A percentile compares a stretch with the other conserved stretches of the same genome.
Evolutionary conservation across 2,113 vertebrate genomes (phyloP).

Genomic region (Cyphomyrus discorhynchus): DNA sequence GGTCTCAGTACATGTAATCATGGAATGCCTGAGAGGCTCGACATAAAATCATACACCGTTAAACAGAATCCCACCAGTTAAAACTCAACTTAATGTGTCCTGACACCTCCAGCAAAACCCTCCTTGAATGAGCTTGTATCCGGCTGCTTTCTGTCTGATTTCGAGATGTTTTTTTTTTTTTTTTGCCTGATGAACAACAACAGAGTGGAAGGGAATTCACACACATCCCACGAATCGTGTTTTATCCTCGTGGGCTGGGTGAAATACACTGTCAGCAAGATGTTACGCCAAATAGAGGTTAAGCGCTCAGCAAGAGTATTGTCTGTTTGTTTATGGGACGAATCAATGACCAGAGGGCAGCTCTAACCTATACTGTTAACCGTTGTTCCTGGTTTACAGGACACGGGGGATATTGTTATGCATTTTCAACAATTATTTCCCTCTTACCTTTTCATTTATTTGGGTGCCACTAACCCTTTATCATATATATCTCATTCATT

Average conservation of each 20-base stretch:
- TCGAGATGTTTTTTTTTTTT: neutral
- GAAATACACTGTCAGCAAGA: slow-evolving; percentile 23
- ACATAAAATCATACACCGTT: slow-evolving; percentile 21
- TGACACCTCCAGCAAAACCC: slow-evolving; percentile 9
- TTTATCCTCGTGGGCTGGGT: slow-evolving; percentile 11
- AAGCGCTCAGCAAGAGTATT: slow-evolving; percentile 19
- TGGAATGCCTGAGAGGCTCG: slow-evolving; percentile 3
- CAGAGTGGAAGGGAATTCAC: neutral
- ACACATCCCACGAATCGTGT: slow-evolving; percentile 8
- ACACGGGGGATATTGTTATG: neutral
- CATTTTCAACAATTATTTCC: neutral
- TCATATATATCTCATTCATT: neutral
- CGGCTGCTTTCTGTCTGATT: neutral
- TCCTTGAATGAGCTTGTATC: neutral
- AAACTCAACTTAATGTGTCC: slow-evolving; percentile 13
- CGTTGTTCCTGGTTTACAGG: slow-evolving; percentile 4
- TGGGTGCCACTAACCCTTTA: neutral
- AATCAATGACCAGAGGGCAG: slow-evolving; percentile 16
- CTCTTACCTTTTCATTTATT: neutral
- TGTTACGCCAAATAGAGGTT: slow-evolving; percentile 22
- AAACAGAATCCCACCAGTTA: slow-evolving; percentile 11
- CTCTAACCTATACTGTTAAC: neutral
- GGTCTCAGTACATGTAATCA: slow-evolving; percentile 6
- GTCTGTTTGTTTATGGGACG: slow-evolving; percentile 26
- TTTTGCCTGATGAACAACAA: neutral